A percentile compares a stretch with the other conserved stretches of the same genome.
Conservation (phyloP, 2,888 invertebrate genomes). For the Amphipyra berbera region DNA sequence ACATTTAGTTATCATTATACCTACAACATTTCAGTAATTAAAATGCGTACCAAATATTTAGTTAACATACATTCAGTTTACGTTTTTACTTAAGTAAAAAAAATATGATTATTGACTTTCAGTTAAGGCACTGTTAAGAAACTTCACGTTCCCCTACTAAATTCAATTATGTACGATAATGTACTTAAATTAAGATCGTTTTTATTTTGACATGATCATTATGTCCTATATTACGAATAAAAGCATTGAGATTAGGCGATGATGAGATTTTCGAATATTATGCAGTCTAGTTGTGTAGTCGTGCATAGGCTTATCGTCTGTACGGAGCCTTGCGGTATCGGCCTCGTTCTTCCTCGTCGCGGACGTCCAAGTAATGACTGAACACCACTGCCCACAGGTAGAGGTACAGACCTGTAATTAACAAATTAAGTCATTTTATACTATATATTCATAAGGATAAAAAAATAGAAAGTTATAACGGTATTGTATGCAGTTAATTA, state of each 20-base stretch:
- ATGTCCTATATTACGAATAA: slow-evolving; percentile 18
- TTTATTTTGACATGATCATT: slow-evolving; percentile 6
- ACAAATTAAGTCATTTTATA: background rate
- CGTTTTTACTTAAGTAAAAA: background rate
- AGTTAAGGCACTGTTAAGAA: slow-evolving; percentile 42
- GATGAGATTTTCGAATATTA: slow-evolving; percentile 51
- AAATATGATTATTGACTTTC: background rate
- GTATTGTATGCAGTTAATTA: too few species aligned
- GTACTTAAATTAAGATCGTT: slow-evolving; percentile 11
- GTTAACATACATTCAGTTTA: background rate
- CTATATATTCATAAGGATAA: too few species aligned
- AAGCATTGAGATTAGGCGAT: slow-evolving; percentile 51
- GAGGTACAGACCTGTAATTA: slow-evolving; percentile 92
- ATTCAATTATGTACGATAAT: slow-evolving; percentile 8
- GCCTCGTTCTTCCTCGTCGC: slow-evolving; percentile 92
- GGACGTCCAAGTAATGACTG: slow-evolving; percentile 94
- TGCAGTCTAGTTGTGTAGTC: slow-evolving; percentile 36
- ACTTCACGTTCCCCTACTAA: slow-evolving; percentile 2
- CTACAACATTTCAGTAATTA: background rate
- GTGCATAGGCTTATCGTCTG: slow-evolving; percentile 73
- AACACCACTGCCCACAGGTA: slow-evolving; percentile 96
- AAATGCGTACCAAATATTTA: background rate
- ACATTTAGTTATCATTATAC: background rate
- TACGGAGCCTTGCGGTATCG: slow-evolving; percentile 94
- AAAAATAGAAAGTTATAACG: too few species aligned